These are phyloP conservation scores for Parnassius glacialis DNA, from an alignment of 2,888 invertebrate species.

Conservation along the genomic window DNA sequence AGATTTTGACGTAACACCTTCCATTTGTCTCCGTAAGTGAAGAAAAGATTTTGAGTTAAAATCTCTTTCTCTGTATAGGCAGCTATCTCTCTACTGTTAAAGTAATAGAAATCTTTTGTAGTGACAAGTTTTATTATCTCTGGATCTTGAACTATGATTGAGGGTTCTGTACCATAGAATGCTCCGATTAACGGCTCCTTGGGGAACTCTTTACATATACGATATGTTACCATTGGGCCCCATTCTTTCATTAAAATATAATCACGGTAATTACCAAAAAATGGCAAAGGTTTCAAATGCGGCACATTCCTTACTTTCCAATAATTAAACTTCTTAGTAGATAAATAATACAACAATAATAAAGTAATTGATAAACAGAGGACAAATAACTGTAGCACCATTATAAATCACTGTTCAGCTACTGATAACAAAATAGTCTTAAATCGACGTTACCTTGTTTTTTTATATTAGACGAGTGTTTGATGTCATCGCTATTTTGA, in stretches of 20 bases:
- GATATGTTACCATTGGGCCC: constrained; percentile 36
- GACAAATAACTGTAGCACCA: constrained; percentile 1
- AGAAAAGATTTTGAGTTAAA: constrained; percentile 48
- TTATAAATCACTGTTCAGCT: neutral
- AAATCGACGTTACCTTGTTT: neutral
- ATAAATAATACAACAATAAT: constrained; percentile 32
- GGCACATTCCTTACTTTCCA: constrained; percentile 54
- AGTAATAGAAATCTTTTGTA: constrained; percentile 59
- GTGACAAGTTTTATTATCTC: constrained; percentile 51
- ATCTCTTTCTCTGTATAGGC: constrained; percentile 46
- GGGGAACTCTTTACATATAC: constrained; percentile 49
- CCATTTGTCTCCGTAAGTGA: constrained; percentile 55
- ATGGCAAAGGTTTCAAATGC: constrained; percentile 38
- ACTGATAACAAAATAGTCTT: neutral
- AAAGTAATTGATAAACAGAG: neutral
- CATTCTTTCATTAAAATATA: constrained; percentile 45
- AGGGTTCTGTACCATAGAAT: constrained; percentile 57
- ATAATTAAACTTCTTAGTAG: constrained; percentile 42
- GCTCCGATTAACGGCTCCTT: constrained; percentile 53
- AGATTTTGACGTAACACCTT: constrained; percentile 57
- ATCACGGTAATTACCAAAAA: constrained; percentile 55
- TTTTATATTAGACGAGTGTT: neutral
- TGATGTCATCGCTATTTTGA: too few relatives aligned
- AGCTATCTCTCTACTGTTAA: constrained; percentile 52
- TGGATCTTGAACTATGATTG: constrained; percentile 55